Conservation (phyloP, 2,113 vertebrate species). For the Camelus bactrianus region DNA sequence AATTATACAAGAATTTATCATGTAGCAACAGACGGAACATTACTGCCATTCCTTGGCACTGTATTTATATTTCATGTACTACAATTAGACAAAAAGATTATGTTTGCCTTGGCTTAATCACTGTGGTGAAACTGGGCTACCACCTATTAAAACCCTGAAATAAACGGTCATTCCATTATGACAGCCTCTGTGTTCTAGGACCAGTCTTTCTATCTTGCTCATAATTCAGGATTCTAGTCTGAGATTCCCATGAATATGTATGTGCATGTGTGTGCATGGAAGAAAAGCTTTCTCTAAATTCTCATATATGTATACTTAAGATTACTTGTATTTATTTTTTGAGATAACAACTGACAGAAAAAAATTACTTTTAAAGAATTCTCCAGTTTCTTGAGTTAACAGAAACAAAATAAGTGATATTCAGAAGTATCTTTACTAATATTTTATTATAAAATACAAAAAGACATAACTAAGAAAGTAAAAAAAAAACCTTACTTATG, state of each 20-base stretch:
- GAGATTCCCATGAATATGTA: neutral
- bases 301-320: neutral
- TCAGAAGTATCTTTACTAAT: neutral
- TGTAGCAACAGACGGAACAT: neutral
- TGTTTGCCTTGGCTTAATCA: neutral
- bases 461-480: neutral
- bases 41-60: neutral
- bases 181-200: neutral
- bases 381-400: neutral
- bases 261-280: neutral
- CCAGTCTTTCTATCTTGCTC: neutral
- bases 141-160: neutral
- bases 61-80: neutral
- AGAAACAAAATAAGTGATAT: neutral
- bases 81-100: neutral
- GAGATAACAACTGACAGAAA: neutral
- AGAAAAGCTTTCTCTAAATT: neutral
- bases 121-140: neutral
- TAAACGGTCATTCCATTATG: neutral
- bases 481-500: neutral
- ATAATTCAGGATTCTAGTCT: neutral
- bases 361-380: neutral
- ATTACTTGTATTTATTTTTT: neutral
- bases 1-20: neutral
- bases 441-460: neutral